These are phyloP conservation scores for Oryzias curvinotus DNA, from an alignment of 2,113 vertebrate species.

Conservation along the genomic window DNA sequence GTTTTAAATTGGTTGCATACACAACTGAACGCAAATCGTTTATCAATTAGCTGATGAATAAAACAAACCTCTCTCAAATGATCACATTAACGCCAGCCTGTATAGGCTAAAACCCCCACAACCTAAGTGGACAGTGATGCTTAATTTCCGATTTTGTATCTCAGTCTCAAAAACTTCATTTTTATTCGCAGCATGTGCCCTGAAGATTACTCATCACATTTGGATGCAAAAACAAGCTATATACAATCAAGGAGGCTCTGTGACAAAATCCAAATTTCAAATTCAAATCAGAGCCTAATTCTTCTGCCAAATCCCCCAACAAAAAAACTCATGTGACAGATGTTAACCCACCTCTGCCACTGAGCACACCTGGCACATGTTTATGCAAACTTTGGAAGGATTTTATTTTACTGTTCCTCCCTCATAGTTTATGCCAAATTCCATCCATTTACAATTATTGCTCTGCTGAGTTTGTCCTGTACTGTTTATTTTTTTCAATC, in stretches of 20 bases:
- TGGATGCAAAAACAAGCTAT: constrained; percentile 22
- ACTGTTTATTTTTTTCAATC: not conserved
- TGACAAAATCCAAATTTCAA: constrained; percentile 40
- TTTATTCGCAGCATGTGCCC: constrained; percentile 10
- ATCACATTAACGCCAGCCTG: not conserved
- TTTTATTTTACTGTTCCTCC: constrained; percentile 5
- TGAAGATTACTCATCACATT: constrained; percentile 22
- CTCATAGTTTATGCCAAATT: constrained; percentile 2
- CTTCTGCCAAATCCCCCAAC: constrained; percentile 43
- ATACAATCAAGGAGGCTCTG: constrained; percentile 30
- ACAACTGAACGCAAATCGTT: too few relatives aligned
- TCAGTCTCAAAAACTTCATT: not conserved
- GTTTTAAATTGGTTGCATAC: too few relatives aligned
- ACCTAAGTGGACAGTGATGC: not conserved
- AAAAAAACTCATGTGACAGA: constrained; percentile 30
- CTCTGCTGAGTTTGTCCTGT: not conserved
- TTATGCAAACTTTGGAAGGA: constrained; percentile 18
- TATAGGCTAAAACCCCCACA: not conserved
- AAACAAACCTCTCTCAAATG: too few relatives aligned
- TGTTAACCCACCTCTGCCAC: constrained; percentile 22
- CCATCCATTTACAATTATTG: constrained; percentile 16
- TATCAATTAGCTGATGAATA: too few relatives aligned
- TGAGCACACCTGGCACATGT: constrained; percentile 9
- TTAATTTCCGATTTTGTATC: not conserved
- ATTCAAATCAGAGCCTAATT: constrained; percentile 43